phyloP scores from a whole-genome alignment of 2,888 invertebrate genomes.

The Tryphoninae sp. region DNA sequence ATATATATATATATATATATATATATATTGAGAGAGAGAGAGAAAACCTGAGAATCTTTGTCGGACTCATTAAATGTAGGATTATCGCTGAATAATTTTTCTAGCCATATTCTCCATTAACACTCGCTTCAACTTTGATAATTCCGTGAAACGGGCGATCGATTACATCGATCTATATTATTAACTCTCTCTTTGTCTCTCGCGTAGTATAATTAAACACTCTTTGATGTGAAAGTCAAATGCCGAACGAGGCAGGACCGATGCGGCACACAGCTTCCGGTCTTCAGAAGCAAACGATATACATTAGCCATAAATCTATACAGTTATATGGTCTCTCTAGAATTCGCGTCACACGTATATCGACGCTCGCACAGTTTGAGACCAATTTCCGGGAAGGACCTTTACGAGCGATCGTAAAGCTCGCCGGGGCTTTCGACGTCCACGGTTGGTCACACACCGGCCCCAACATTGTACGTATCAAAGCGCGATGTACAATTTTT shows the following conservation, averaged over 20 bases:
- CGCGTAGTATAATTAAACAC: no score
- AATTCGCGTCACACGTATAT: slow-evolving; percentile 55
- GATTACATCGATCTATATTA: background rate
- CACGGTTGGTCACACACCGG: slow-evolving; percentile 8
- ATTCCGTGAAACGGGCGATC: background rate
- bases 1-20: background rate
- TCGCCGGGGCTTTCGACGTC: slow-evolving; percentile 36
- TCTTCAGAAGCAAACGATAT: background rate
- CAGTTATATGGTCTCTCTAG: background rate
- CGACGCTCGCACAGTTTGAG: slow-evolving; percentile 49
- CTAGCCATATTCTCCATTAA: background rate
- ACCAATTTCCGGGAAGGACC: slow-evolving; percentile 66
- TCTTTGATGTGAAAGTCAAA: background rate
- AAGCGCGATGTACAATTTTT: no score
- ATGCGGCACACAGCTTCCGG: slow-evolving; percentile 25
- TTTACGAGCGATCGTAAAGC: slow-evolving; percentile 67
- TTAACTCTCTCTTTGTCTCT: no score
- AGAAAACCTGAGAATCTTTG: background rate
- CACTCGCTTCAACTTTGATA: background rate
- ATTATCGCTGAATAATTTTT: slow-evolving; percentile 8
- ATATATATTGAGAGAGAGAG: background rate
- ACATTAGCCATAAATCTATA: background rate
- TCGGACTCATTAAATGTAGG: background rate
- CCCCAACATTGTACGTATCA: slow-evolving; percentile 1
- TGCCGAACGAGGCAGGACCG: background rate